Evolutionary conservation across 2,113 vertebrate species (phyloP).

Genomic region (Canis aureus): DNA sequence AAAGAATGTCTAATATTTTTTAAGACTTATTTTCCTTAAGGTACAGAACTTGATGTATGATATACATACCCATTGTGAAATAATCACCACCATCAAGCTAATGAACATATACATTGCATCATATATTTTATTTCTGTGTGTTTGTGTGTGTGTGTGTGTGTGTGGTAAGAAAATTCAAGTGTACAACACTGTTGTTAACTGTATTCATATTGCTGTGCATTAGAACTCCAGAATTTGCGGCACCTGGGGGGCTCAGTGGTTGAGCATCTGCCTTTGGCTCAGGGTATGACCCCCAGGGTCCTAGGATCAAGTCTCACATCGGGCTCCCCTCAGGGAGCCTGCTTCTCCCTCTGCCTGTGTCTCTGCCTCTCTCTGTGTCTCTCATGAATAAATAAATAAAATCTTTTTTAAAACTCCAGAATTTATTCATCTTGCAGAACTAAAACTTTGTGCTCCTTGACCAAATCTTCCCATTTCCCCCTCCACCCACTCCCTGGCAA

Average conservation of each 20-base stretch:
- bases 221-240: not conserved
- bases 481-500: not conserved
- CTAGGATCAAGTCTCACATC: no score
- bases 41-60: not conserved
- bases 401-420: not conserved
- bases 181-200: not conserved
- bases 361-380: no score
- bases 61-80: not conserved
- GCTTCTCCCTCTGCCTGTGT: no score
- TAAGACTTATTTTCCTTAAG: not conserved
- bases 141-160: not conserved
- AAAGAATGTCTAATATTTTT: not conserved
- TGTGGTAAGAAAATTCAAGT: not conserved
- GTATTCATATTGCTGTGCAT: not conserved
- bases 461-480: not conserved
- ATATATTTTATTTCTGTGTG: not conserved
- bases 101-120: not conserved
- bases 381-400: no score
- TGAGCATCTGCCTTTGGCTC: no score
- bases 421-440: not conserved
- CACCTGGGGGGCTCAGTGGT: no score
- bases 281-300: no score
- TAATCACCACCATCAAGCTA: not conserved
- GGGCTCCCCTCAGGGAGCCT: no score
- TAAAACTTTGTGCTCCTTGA: not conserved